Conservation (phyloP, 2,797 vertebrate genomes). For the Benthosema pterotum region DNA sequence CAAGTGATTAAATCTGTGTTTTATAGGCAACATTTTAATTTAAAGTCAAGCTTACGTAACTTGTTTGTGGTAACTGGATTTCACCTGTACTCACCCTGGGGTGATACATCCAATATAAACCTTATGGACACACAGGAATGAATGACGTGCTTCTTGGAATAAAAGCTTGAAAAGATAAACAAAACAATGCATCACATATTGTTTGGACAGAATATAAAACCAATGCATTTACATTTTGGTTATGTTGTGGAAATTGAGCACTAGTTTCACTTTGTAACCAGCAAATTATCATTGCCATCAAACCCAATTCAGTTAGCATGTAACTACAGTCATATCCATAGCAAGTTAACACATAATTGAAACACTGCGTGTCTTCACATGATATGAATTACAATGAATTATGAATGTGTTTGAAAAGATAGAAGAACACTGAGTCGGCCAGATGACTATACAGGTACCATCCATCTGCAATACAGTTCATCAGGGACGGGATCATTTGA, state of each 20-base stretch:
- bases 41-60: not conserved
- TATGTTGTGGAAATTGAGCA: constrained; percentile 20
- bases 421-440: too few relatives aligned
- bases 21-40: too few relatives aligned
- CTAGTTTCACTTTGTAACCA: constrained; percentile 12
- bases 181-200: constrained; percentile 22
- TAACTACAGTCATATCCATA: not conserved
- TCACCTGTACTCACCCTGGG: too few relatives aligned
- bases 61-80: too few relatives aligned
- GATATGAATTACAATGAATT: not conserved
- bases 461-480: not conserved
- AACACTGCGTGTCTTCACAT: constrained; percentile 6
- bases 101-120: not conserved
- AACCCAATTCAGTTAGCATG: constrained; percentile 24
- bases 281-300: constrained; percentile 12
- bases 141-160: constrained; percentile 13
- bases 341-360: constrained; percentile 48
- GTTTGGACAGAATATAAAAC: constrained; percentile 5
- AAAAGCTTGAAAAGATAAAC: constrained; percentile 17
- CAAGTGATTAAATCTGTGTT: too few relatives aligned
- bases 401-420: constrained; percentile 1
- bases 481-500: constrained; percentile 6
- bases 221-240: constrained; percentile 18
- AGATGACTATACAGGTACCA: too few relatives aligned
- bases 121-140: not conserved